A percentile compares a stretch with the other conserved stretches of the same genome.
phyloP scores from a whole-genome alignment of 2,888 invertebrate genomes.

The Athetis lepigone region DNA sequence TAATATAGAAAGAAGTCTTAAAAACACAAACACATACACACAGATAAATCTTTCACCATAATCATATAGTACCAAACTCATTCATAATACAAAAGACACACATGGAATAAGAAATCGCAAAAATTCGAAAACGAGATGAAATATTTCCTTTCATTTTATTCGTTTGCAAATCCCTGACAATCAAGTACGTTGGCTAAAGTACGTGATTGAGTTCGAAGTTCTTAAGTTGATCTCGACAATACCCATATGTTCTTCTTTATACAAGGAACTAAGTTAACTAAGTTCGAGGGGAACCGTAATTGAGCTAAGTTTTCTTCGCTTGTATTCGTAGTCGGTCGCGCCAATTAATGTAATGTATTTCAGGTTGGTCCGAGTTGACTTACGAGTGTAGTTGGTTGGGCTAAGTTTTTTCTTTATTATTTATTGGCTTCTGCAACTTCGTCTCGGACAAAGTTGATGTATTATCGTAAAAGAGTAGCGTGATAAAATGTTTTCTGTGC shows the following conservation, averaged over 20 bases:
- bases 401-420: neutral
- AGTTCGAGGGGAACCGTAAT: slow-evolving; percentile 54
- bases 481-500: no score
- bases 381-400: neutral
- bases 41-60: slow-evolving; percentile 18
- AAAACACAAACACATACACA: neutral
- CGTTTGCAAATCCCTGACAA: slow-evolving; percentile 60
- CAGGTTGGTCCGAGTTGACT: neutral
- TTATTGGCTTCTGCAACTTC: neutral
- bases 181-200: slow-evolving; percentile 50
- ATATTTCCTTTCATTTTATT: slow-evolving; percentile 52
- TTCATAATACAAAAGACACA: slow-evolving; percentile 22
- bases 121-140: slow-evolving; percentile 46
- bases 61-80: slow-evolving; percentile 18
- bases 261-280: slow-evolving; percentile 56
- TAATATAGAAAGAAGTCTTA: slow-evolving; percentile 2
- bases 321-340: slow-evolving; percentile 26
- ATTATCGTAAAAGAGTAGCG: no score
- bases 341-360: slow-evolving; percentile 35
- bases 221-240: slow-evolving; percentile 68
- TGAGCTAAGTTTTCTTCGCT: slow-evolving; percentile 56
- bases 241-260: slow-evolving; percentile 65
- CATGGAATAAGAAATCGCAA: slow-evolving; percentile 38
- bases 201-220: slow-evolving; percentile 63
- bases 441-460: no score